Base-by-base conservation (phyloP, 64 coral and sea anemone genomes). In the Porites australiensis region DNA sequence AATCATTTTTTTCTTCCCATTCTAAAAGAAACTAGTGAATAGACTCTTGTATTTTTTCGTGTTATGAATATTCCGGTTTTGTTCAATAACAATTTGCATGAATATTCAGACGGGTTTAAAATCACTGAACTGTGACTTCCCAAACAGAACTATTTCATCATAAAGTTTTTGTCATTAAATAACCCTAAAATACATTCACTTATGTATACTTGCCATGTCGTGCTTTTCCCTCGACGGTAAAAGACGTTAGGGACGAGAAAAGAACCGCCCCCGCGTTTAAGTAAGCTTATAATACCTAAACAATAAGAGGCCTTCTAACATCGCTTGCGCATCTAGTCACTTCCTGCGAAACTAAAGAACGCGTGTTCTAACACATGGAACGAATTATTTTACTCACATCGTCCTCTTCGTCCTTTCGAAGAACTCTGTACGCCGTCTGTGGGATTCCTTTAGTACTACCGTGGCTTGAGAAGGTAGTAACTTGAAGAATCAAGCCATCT, bases 371-470 rank as follows among this genome's bases (percentile, higher is more conserved):
- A 44, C 19, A 49, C 81, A 84, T 84, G 63, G 69, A 69, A 7
- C 20, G 37, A 81, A 81, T 45, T 81, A 37, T 61, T 10, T 14
- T 68, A 84, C 81, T 84, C 63, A 84, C 81, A 14, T 84, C 62
- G 15, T 96, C 90, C 77, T 96, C 95, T 63, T 60, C 64, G 1
- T 92, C 92, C 65, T 79, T 89, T 1, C 70, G 79, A 43, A 66
- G 72, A 70, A 98, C 82, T 86, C 98, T 80, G 58, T 94, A 99
- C 13, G 98, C 94, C 19, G 83, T 96, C 54, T 99, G 98, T 62
- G 94, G 94, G 14, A 94, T 92, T 15, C 98, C 98, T 92, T 99
- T 99, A 5, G 94, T 94, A 75, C 91, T 93, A 8, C 98, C 98
- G 48, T 99, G 94, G 46, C 89, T 93, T 15, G 98, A 99, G 66